These are phyloP conservation scores for Campoplex nolae DNA, from an alignment of 2,888 invertebrate genomes.

Conservation along the genomic window DNA sequence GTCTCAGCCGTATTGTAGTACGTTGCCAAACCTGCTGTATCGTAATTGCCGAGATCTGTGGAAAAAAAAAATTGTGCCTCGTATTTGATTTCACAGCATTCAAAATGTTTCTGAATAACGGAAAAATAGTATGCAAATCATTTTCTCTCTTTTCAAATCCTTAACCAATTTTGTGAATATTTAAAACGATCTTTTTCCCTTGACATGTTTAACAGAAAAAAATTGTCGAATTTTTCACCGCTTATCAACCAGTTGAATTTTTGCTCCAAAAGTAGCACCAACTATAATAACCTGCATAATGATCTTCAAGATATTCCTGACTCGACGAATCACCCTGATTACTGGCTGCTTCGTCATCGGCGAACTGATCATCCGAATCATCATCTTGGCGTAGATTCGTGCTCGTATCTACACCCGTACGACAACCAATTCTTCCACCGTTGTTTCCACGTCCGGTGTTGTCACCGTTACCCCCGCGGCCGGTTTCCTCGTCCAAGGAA, in stretches of 20 bases:
- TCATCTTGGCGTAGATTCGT: conserved; percentile 79
- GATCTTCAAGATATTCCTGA: conserved; percentile 86
- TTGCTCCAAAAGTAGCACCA: not conserved
- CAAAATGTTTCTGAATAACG: too few relatives aligned
- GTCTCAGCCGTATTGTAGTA: conserved; percentile 83
- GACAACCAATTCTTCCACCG: conserved; percentile 59
- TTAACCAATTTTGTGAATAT: not conserved
- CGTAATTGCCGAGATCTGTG: conserved; percentile 85
- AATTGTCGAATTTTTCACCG: too few relatives aligned
- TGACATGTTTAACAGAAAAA: too few relatives aligned
- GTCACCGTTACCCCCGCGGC: conserved; percentile 73
- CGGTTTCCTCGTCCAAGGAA: conserved; percentile 92
- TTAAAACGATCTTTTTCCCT: not conserved
- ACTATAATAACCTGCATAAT: conserved; percentile 80
- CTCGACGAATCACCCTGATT: conserved; percentile 86
- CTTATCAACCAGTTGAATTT: not conserved
- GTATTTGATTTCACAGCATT: not conserved
- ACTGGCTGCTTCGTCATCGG: conserved; percentile 87
- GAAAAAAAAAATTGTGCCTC: conserved; percentile 41
- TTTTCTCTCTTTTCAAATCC: not conserved
- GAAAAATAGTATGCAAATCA: too few relatives aligned
- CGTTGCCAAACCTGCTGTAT: conserved; percentile 82
- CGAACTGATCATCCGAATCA: conserved; percentile 86
- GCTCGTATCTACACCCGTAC: conserved; percentile 20
- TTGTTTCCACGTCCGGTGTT: conserved; percentile 59